These are phyloP conservation scores for Smutsia temminckii DNA, from an alignment of 2,797 vertebrate species.

Conservation along the genomic window DNA sequence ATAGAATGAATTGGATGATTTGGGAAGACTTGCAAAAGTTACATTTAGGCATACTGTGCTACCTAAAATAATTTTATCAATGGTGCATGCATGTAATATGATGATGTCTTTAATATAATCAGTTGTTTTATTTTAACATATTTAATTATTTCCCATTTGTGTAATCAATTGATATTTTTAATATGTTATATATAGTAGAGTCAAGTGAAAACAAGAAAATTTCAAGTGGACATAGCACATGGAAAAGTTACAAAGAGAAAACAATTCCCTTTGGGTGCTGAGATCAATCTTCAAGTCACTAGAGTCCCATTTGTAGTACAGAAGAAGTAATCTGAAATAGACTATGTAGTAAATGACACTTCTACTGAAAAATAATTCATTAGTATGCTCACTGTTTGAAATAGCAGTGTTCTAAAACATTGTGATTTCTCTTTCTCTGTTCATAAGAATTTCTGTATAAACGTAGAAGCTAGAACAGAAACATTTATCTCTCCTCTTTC, in stretches of 20 bases:
- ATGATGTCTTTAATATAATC: neutral
- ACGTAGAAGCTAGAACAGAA: neutral
- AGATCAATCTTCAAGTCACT: neutral
- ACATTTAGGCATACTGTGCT: neutral
- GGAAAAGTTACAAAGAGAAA: neutral
- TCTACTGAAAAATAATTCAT: neutral
- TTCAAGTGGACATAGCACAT: neutral
- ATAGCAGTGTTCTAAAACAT: neutral
- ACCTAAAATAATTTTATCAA: neutral
- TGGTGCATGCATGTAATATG: neutral
- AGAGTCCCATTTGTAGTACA: neutral
- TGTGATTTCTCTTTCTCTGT: neutral
- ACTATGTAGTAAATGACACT: neutral
- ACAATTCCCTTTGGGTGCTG: neutral
- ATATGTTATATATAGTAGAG: too few relatives aligned
- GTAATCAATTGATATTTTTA: too few relatives aligned
- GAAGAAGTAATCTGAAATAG: neutral
- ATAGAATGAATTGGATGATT: neutral
- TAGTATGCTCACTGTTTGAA: neutral
- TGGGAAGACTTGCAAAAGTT: neutral
- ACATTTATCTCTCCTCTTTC: neutral
- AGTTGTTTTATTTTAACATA: neutral
- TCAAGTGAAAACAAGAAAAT: slow-evolving; percentile 12
- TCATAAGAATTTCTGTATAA: neutral
- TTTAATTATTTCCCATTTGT: too few relatives aligned